Conservation (phyloP, 1,140 invertebrate genomes). For the Meloidogyne hapla region DNA sequence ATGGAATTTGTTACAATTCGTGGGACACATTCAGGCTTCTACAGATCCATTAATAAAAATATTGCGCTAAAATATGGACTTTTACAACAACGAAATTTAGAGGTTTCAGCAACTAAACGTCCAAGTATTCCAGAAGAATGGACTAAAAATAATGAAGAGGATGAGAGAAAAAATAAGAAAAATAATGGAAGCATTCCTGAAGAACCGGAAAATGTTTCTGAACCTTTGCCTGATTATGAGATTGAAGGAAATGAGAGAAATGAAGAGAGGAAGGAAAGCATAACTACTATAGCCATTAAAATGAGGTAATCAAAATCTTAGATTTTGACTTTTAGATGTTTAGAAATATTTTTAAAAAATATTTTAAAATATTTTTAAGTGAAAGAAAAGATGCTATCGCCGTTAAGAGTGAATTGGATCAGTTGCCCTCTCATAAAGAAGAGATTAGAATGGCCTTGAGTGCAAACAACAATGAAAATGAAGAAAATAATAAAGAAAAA, state of each 20-base stretch:
- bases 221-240: neutral
- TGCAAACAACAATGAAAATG: too few relatives aligned
- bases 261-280: too few relatives aligned
- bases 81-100: neutral
- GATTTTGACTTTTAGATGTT: neutral
- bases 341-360: too few relatives aligned
- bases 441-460: too few relatives aligned
- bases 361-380: too few relatives aligned
- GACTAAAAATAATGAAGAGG: neutral
- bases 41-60: constrained; percentile 39
- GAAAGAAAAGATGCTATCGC: too few relatives aligned
- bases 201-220: neutral
- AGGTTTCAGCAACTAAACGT: neutral
- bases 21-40: constrained; percentile 57
- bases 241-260: neutral
- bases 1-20: constrained; percentile 57
- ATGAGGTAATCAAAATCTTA: neutral
- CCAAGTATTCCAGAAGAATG: neutral
- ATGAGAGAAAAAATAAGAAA: neutral
- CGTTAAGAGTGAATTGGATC: too few relatives aligned
- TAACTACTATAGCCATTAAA: neutral
- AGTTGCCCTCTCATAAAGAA: too few relatives aligned
- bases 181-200: neutral
- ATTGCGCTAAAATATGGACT: constrained; percentile 29
- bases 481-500: too few relatives aligned